Evolutionary conservation across 2,888 invertebrate species (phyloP), one percentile per base, ranked within the genome.

Genomic region (Chydorus sphaericus): DNA sequence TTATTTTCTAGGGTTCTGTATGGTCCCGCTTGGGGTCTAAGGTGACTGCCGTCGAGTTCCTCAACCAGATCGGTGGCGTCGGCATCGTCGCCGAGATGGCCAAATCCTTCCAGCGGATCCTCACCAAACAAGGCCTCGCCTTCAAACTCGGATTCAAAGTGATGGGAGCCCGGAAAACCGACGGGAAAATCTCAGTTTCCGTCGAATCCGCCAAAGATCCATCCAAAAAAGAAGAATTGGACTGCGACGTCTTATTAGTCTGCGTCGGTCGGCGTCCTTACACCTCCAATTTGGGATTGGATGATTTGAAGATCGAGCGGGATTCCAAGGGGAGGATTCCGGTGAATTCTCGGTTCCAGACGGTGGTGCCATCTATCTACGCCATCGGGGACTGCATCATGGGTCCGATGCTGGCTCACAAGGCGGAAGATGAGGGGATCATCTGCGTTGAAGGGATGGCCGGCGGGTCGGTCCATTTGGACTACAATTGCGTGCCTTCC

Each of bases 371-470:
- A 48, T 90, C 85, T 67, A 87, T 99, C 66, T 96, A 83, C 70
- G 97, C 98, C 11, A 99, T 99, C 67, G 98, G 98, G 56, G 98
- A 99, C 71, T 87, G 88, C 65, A 96, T 99, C 67, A 92, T 91
- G 63, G 98, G 98, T 26, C 98, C 98, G 20, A 99, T 99, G 98
- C 77, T 99, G 69, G 98, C 98, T 1, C 98, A 99, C 74, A 99
- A 99, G 72, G 98, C 98, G 28, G 98, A 99, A 74, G 97, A 97
- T 70, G 97, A 97, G 75, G 97, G 93, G 67, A 83, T 94, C 55
- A 81, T 94, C 33, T 90, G 90, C 66, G 89, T 93, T 28, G 94
- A 96, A 74, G 93, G 93, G 60, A 90, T 93, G 59, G 81, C 83
- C 66, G 88, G 89, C 65, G 85, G 89, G 62, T 85, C 89, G 51